A percentile compares a stretch with the other conserved stretches of the same genome.
phyloP scores from a whole-genome alignment of 1,140 invertebrate genomes.

The Leptinotarsa texana region DNA sequence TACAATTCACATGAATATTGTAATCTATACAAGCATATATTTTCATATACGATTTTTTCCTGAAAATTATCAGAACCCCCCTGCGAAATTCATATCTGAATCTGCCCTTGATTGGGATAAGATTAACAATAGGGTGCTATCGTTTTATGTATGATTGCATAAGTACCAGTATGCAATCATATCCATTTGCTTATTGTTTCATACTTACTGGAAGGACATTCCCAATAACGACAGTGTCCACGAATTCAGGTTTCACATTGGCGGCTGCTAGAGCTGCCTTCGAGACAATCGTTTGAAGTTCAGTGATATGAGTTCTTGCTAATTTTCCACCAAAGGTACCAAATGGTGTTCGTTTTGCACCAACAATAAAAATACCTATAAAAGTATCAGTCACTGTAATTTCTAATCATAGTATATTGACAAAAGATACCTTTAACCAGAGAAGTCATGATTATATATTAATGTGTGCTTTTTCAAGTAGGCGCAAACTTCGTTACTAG shows the following conservation, averaged over 20 bases:
- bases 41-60: no score
- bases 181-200: no score
- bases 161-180: no score
- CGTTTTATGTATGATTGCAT: no score
- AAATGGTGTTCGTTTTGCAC: slow-evolving; percentile 97
- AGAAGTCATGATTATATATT: not conserved
- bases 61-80: no score
- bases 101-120: no score
- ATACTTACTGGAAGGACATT: slow-evolving; percentile 81
- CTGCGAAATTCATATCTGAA: no score
- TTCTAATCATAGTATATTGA: not conserved
- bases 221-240: slow-evolving; percentile 88
- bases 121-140: no score
- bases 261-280: slow-evolving; percentile 82
- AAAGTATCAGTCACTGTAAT: not conserved
- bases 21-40: no score
- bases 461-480: no score
- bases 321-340: slow-evolving; percentile 94
- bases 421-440: not conserved
- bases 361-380: slow-evolving; percentile 92
- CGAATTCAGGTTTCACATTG: slow-evolving; percentile 78
- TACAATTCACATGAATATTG: no score
- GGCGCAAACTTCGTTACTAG: no score
- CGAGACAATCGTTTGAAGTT: slow-evolving; percentile 81
- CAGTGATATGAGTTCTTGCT: slow-evolving; percentile 79